Base-by-base conservation (phyloP, 2,888 invertebrate genomes). In the Pristionchus fissidentatus region DNA sequence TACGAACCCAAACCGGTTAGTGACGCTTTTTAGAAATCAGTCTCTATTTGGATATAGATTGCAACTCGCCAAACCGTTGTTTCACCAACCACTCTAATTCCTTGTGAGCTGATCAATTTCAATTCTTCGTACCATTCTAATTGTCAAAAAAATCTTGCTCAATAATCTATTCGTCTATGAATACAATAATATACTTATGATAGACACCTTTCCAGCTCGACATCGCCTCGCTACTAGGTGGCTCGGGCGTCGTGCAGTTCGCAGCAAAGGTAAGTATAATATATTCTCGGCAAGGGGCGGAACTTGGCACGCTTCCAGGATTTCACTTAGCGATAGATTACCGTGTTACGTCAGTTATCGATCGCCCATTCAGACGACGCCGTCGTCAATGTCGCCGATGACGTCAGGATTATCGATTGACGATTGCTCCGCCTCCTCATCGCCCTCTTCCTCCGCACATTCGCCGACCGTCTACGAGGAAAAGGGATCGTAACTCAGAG, bases 381-480 rank as follows among this genome's bases (percentile, higher is more conserved):
- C 79, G 29, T 57, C 79, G 38, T 79, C 79, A 41, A 55, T 79
- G 55, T 79, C 79, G 22, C 79, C 79, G 57, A 55, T 79, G 79
- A 55, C 57, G 41, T 79, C 79, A 8, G 49, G 52, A 3, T 26
- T 73, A 43, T 73, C 73, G 46, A 73, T 73, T 13, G 32, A 29
- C 8, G 75, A 77, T 8, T 55, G 57, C 19, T 79, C 35, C 79
- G 55, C 79, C 0, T 26, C 79, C 0, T 38, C 79, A 3, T n/a
- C 55, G 2, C n/a, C 55, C n/a, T 22, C 79, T 4, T 57, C 55
- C 2, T 26, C 55, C 57, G 8, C 55, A 7, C 57, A 38, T 15
- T 57, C 79, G 79, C 55, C 55, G n/a, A n/a, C n/a, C n/a, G 10
- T 15, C 26, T 57, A 79, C 26, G 79, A 57, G 2, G 79, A 79